phyloP scores from a whole-genome alignment of 2,797 vertebrate genomes.

The Sphenodon punctatus region DNA sequence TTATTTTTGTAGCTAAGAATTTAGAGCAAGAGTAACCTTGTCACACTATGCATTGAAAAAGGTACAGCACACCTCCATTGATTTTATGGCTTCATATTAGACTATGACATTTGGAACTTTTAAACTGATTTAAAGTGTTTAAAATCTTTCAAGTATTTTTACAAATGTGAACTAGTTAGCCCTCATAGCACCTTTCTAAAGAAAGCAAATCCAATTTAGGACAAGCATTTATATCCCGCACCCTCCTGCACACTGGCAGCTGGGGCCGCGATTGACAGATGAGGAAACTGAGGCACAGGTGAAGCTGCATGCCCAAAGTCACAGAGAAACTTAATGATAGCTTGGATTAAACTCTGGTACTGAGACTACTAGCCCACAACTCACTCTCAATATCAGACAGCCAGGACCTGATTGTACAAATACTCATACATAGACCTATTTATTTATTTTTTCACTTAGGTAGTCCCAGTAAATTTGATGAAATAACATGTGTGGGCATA shows the following conservation, averaged over 20 bases:
- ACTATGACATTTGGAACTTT: neutral
- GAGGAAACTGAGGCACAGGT: neutral
- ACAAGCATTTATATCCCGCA: too few relatives aligned
- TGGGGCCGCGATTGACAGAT: neutral
- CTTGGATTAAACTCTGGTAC: too few relatives aligned
- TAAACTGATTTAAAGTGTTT: neutral
- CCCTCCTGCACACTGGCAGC: too few relatives aligned
- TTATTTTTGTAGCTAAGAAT: neutral
- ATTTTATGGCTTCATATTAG: neutral
- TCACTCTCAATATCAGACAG: too few relatives aligned
- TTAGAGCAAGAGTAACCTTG: neutral
- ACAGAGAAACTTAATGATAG: neutral
- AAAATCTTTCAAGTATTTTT: neutral
- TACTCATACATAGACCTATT: too few relatives aligned
- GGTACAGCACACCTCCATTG: neutral
- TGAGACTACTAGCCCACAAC: too few relatives aligned
- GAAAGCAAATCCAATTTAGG: neutral
- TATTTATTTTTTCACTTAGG: too few relatives aligned
- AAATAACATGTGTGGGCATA: too few relatives aligned
- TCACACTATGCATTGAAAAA: neutral
- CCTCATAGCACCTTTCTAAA: neutral
- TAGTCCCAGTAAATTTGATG: too few relatives aligned
- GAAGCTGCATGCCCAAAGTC: neutral
- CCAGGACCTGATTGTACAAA: too few relatives aligned
- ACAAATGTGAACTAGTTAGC: neutral